These are phyloP conservation scores for Nemotelus pantherinus DNA, from an alignment of 2,888 invertebrate species.

Conservation along the genomic window DNA sequence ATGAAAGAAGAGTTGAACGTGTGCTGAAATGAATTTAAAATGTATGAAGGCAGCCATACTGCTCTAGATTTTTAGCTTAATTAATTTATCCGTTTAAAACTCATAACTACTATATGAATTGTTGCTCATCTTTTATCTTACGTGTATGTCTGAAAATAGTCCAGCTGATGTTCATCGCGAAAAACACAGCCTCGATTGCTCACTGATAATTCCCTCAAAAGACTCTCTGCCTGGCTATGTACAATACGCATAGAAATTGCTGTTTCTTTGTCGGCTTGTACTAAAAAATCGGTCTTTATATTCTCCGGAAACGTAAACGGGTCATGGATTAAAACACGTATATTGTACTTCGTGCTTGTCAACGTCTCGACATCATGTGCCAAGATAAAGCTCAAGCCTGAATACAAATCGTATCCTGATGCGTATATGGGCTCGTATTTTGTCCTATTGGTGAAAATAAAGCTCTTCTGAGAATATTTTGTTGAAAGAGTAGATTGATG, in stretches of 20 bases:
- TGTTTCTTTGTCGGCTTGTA: not conserved
- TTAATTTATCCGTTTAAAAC: too few species aligned
- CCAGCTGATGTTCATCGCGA: constrained; percentile 30
- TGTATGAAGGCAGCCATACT: too few species aligned
- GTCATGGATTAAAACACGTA: constrained; percentile 33
- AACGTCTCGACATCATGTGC: not conserved
- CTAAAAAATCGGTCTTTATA: constrained; percentile 16
- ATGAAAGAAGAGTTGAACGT: too few species aligned
- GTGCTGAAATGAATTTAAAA: too few species aligned
- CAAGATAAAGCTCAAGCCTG: constrained; percentile 12
- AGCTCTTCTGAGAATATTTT: not conserved
- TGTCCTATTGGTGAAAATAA: not conserved
- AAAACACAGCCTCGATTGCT: constrained; percentile 21
- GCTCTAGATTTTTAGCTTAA: too few species aligned
- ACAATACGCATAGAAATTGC: constrained; percentile 33
- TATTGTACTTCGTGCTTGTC: not conserved
- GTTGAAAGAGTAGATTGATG: not conserved
- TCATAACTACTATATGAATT: too few species aligned
- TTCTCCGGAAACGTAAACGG: constrained; percentile 30
- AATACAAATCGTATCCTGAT: constrained; percentile 5
- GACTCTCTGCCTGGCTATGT: constrained; percentile 6
- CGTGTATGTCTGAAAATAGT: constrained; percentile 32
- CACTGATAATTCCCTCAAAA: constrained; percentile 10
- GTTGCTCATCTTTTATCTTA: not conserved
- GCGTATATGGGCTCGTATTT: constrained; percentile 7